Percentiles rank a stretch among this genome's conserved stretches.
Evolutionary conservation across 2,113 vertebrate species (phyloP).

Genomic region (Hydrochoerus hydrochaeris): DNA sequence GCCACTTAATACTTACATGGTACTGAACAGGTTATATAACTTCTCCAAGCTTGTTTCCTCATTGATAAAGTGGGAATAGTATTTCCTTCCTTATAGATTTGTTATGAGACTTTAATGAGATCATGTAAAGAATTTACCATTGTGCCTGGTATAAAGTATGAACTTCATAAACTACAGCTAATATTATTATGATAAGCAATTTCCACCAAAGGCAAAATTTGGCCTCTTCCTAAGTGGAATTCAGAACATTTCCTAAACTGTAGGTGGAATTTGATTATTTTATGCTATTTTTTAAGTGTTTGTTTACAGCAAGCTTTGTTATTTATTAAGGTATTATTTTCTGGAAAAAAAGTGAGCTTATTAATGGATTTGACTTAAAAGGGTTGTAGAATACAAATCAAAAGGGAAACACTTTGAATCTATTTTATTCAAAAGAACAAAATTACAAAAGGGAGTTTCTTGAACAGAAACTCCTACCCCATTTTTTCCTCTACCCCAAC

Average conservation of each 20-base stretch:
- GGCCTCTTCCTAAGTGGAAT: background rate
- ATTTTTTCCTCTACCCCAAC: background rate
- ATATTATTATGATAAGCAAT: background rate
- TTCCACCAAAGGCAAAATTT: background rate
- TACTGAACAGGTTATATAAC: background rate
- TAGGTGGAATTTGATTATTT: background rate
- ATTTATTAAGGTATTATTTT: conserved; percentile 1
- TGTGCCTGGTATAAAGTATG: background rate
- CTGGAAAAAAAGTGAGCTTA: background rate
- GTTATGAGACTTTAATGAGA: conserved; percentile 35
- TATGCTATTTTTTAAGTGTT: conserved; percentile 41
- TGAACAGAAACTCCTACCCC: conserved; percentile 43
- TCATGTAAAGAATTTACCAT: background rate
- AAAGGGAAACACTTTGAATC: background rate
- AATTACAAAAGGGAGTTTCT: conserved; percentile 13
- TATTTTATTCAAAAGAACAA: conserved; percentile 43
- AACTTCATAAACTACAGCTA: background rate
- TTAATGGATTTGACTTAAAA: conserved; percentile 18
- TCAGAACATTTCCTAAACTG: background rate
- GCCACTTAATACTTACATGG: background rate
- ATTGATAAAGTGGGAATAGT: background rate
- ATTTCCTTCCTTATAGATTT: conserved; percentile 29
- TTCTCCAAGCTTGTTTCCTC: background rate
- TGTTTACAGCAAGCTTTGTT: conserved; percentile 15
- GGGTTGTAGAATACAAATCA: background rate